Evolutionary conservation across 2,113 vertebrate species (phyloP).

Genomic region (Canis aureus): DNA sequence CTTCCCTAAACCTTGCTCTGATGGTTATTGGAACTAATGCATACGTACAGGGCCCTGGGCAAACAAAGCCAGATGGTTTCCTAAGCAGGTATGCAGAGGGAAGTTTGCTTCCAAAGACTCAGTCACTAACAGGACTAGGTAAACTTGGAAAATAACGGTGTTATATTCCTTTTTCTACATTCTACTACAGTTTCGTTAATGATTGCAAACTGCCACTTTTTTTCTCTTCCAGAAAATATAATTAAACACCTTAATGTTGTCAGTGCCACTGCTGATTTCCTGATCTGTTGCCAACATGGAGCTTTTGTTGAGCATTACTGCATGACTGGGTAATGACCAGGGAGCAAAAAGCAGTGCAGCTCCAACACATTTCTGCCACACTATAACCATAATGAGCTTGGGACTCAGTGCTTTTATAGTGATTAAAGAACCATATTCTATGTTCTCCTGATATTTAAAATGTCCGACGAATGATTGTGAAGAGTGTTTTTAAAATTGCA

Average conservation of each 20-base stretch:
- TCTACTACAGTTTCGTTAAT: constrained; percentile 39
- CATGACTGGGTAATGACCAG: background rate
- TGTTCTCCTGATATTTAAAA: constrained; percentile 4
- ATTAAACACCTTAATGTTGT: constrained; percentile 62
- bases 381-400: background rate
- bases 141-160: background rate
- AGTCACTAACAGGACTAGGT: background rate
- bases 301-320: background rate
- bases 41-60: background rate
- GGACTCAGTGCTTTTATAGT: background rate
- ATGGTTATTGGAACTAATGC: background rate
- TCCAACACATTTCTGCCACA: background rate
- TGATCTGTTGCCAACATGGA: background rate
- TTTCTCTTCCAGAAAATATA: constrained; percentile 48
- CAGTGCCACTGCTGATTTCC: background rate
- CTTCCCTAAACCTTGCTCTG: background rate
- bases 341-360: background rate
- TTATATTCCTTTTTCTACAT: constrained; percentile 22
- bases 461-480: background rate
- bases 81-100: background rate
- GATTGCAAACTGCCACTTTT: background rate
- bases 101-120: background rate
- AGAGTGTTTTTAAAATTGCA: constrained; percentile 1
- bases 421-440: background rate
- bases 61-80: background rate